Conservation (phyloP, 2,797 vertebrate genomes). For the Clangula hyemalis region DNA sequence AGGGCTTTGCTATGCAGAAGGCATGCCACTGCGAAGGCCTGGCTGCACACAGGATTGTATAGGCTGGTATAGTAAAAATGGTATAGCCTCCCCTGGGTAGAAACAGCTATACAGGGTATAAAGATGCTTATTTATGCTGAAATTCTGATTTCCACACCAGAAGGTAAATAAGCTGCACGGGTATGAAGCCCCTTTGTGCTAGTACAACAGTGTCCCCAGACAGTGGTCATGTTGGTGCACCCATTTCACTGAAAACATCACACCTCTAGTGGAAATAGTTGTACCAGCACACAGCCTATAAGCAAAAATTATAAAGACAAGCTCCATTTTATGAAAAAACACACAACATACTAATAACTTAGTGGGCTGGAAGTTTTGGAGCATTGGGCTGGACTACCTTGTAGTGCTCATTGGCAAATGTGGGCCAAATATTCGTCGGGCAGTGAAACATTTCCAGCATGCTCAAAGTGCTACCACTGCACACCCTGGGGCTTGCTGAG, state of each 20-base stretch:
- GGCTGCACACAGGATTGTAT: not conserved
- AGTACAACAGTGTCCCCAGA: not conserved
- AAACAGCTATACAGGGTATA: not conserved
- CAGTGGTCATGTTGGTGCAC: not conserved
- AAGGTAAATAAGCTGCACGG: not conserved
- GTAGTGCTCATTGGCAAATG: not conserved
- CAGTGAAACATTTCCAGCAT: not conserved
- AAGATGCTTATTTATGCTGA: conserved; percentile 12
- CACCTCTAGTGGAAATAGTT: not conserved
- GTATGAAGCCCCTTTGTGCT: not conserved
- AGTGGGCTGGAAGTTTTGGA: not conserved
- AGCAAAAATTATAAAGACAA: not conserved
- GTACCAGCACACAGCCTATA: not conserved
- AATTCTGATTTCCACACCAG: conserved; percentile 28
- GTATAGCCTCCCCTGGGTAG: not conserved
- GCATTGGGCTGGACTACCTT: not conserved
- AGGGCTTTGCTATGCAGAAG: not conserved
- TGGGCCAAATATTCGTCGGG: not conserved
- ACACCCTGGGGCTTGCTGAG: not conserved
- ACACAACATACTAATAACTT: not conserved
- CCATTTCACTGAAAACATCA: conserved; percentile 19
- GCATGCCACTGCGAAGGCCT: not conserved
- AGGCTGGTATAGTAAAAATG: not conserved
- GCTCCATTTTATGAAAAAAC: not conserved
- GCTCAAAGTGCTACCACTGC: not conserved